phyloP scores from a whole-genome alignment of 2,113 vertebrate genomes.

The Rhipidura dahli region DNA sequence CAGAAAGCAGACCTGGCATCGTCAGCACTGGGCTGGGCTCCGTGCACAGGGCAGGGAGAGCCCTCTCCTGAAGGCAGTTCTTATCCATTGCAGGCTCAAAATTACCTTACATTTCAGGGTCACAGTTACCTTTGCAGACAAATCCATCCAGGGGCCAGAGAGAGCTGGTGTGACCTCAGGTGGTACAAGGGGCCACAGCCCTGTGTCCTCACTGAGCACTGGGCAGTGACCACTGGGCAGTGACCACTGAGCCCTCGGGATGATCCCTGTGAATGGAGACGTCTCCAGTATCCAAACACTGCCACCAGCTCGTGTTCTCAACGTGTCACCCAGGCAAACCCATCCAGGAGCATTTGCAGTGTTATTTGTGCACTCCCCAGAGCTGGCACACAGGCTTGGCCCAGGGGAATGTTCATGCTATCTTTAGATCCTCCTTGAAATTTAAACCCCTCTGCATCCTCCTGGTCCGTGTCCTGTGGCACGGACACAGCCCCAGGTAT shows the following conservation, averaged over 20 bases:
- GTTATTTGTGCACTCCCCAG: not conserved
- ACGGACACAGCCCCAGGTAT: fast-evolving
- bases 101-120: too few relatives aligned
- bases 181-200: fast-evolving
- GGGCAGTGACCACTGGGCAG: not conserved
- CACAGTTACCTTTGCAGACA: too few relatives aligned
- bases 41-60: fast-evolving
- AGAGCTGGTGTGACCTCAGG: fast-evolving
- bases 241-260: too few relatives aligned
- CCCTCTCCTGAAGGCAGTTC: not conserved
- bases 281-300: not conserved
- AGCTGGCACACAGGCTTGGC: not conserved
- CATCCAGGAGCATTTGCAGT: fast-evolving
- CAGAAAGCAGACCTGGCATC: not conserved
- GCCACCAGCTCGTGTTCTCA: fast-evolving
- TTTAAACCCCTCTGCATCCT: not conserved
- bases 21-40: fast-evolving
- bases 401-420: not conserved
- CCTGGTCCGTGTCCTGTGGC: not conserved
- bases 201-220: not conserved
- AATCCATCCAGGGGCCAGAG: fast-evolving
- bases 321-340: fast-evolving
- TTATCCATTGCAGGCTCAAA: fast-evolving
- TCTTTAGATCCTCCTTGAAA: not conserved
- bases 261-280: not conserved